Conservation (phyloP, 2,797 vertebrate genomes). For the Ataeniobius toweri region DNA sequence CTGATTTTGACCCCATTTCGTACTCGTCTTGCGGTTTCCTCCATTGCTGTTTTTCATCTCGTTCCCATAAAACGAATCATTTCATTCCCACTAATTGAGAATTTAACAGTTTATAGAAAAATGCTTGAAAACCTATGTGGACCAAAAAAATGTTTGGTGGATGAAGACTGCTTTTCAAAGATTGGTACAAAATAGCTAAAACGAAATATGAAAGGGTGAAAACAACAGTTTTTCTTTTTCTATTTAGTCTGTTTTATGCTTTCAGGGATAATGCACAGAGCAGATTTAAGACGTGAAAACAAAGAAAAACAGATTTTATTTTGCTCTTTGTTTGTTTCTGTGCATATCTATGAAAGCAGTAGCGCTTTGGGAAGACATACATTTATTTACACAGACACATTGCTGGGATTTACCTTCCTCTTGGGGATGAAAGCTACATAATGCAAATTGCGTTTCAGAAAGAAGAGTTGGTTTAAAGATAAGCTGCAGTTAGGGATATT, state of each 20-base stretch:
- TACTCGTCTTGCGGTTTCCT: not conserved
- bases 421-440: constrained; percentile 5
- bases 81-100: not conserved
- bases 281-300: not conserved
- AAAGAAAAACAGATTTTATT: not conserved
- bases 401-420: constrained; percentile 7
- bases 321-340: not conserved
- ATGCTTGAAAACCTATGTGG: not conserved
- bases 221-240: not conserved
- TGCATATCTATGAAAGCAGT: not conserved
- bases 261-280: not conserved
- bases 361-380: not conserved
- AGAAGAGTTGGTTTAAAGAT: constrained; percentile 11
- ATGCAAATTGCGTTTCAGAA: constrained; percentile 5
- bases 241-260: not conserved
- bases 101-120: not conserved
- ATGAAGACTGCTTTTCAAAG: not conserved
- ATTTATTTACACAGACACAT: constrained; percentile 4
- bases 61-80: not conserved
- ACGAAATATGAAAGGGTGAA: not conserved
- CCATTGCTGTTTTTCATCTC: not conserved
- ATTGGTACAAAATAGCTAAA: not conserved
- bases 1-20: not conserved
- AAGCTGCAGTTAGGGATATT: not conserved
- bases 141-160: not conserved